Evolutionary conservation across 2,888 invertebrate genomes (phyloP), one percentile per base, ranked within the genome.

Genomic region (Dicyrtomina minuta): DNA sequence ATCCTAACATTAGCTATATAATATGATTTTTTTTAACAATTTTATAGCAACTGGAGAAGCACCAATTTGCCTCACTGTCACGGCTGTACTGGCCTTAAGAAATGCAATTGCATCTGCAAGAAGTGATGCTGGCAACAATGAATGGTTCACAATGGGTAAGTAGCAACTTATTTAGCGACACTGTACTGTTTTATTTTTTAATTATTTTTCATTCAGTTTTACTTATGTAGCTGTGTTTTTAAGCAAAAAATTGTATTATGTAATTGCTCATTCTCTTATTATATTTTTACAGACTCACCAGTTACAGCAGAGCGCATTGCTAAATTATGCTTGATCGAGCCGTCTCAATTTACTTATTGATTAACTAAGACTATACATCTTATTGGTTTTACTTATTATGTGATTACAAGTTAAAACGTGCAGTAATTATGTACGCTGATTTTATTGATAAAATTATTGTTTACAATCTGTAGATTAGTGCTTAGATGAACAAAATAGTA

Each of bases 111-210:
- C n/a, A 2, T 15, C 44, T 17, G 66, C 66, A 1, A 20, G 66
- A 13, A 33, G 46, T 33, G 66, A 66, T 59, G 66, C 58, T 27
- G 66, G 66, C 1, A 3, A 46, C 33, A 44, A 1, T 0, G 59
- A 66, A 39, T 66, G 66, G 66, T 66, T 66, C 33, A 5, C 24
- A 1, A 41, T 66, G 27, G 66, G 66, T 66, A 66, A 64, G 27
- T 15, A 27, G 10, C 22, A 22, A 22, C 3, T 13, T 24, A 17
- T 64, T 49, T 41, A 41, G 13, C 4, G 24, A 55, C 24, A 15
- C 20, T 17, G 8, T 51, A 13, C 20, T 17, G n/a, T 8, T 13
- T n/a, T 51, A 17, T 17, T n/a, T 6, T 27, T 43, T 41, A 39
- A 8, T 26, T 10, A 12, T 41, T 17, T 26, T 33, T 13, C 3